Conservation (phyloP, 37 sponge, comb jelly and placozoan genomes). For the Agelas oroides region DNA sequence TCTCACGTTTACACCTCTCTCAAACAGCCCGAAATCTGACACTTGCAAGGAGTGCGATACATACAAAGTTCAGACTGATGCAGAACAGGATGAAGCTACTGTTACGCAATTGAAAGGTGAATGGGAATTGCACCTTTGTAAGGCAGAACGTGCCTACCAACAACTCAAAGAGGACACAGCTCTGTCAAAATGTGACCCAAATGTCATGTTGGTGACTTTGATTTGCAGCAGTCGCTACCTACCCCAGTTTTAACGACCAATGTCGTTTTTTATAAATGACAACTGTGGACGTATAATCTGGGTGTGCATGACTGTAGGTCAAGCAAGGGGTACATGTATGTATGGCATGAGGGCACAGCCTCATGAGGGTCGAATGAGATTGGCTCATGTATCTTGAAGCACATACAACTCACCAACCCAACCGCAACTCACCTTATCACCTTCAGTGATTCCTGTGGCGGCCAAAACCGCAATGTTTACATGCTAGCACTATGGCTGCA, state of each 20-base stretch:
- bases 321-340: slow-evolving; percentile 8
- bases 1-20: no score
- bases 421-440: neutral
- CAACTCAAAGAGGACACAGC: slow-evolving; percentile 37
- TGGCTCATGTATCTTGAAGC: slow-evolving; percentile 1
- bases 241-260: slow-evolving; percentile 25
- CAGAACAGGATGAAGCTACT: no score
- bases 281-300: slow-evolving; percentile 50
- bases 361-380: slow-evolving; percentile 32
- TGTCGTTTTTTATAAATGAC: slow-evolving; percentile 37
- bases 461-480: slow-evolving; percentile 36
- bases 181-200: neutral
- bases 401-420: neutral
- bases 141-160: slow-evolving; percentile 23
- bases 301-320: slow-evolving; percentile 28
- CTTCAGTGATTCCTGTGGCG: slow-evolving; percentile 31
- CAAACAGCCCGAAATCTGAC: no score
- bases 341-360: slow-evolving; percentile 42
- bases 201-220: slow-evolving; percentile 24
- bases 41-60: no score
- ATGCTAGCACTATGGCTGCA: slow-evolving; percentile 20
- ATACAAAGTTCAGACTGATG: no score
- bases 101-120: neutral
- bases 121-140: slow-evolving; percentile 9
- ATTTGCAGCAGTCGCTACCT: slow-evolving; percentile 31